Evolutionary conservation across 2,113 vertebrate genomes (phyloP), one percentile per base, ranked within the genome.

Genomic region (Scytalopus superciliaris): DNA sequence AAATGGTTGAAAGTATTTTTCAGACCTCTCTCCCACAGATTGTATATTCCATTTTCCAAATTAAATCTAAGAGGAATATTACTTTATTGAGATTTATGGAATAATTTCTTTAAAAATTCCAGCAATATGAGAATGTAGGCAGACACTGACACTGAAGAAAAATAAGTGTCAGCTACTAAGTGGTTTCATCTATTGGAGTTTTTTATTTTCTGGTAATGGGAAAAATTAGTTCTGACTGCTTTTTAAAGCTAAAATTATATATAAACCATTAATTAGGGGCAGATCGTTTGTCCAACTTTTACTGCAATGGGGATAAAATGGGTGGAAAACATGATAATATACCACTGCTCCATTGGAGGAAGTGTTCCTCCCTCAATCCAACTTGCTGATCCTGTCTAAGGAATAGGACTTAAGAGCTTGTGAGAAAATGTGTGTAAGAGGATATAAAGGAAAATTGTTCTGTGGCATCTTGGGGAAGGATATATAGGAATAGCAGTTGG

Each of bases 51-150:
- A 87, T 94, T 98, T 96, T 91, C 91, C 96, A 97, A 98, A 98
- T 97, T 98, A 96, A 97, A 98, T 97, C 93, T 97, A 90, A 95
- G 88, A 91, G 33, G 95, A 97, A 97, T 97, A 97, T 91, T 94
- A 95, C 93, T 91, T 97, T 97, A 98, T 97, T 97, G 96, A 97
- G 93, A 97, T 97, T 98, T 97, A 97, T 97, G 96, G 90, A 96
- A 89, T 96, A 95, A 91, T 96, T 94, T 94, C 52, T 97, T 81
- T 79, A 19, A 96, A 97, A 97, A 97, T 84, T 87, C 68, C 91
- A 97, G 97, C 92, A 97, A 96, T 95, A 96, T 82, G 91, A 97
- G 85, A 95, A 92, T 44, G 85, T 84, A 94, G 76, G 77, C 90
- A 94, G 92, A 95, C 80, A 96, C 64, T 81, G 60, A 88, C 67